phyloP scores from a whole-genome alignment of 2,888 invertebrate species.

The Marronus borbonicus region DNA sequence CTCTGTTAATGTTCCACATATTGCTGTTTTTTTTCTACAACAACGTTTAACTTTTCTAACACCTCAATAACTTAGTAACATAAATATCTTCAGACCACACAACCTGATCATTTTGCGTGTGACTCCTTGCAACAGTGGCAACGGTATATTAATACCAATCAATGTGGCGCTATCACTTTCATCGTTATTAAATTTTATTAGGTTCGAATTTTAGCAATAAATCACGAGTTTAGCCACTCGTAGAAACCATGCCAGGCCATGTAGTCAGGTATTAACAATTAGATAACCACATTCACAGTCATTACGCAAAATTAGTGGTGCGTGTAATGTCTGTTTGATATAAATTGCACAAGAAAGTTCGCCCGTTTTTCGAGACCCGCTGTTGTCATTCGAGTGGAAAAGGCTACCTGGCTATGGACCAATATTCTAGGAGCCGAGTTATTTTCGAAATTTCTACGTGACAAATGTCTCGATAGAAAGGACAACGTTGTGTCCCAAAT shows the following conservation, averaged over 20 bases:
- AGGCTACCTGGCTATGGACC: neutral
- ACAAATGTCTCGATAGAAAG: constrained; percentile 9
- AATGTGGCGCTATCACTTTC: neutral
- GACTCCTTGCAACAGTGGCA: too few relatives aligned
- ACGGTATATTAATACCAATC: neutral
- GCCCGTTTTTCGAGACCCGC: constrained; percentile 8
- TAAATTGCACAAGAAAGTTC: constrained; percentile 29
- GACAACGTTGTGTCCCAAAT: neutral
- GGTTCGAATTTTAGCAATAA: constrained; percentile 7
- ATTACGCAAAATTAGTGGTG: constrained; percentile 44
- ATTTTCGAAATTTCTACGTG: constrained; percentile 14
- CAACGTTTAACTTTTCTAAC: too few relatives aligned
- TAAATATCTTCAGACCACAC: too few relatives aligned
- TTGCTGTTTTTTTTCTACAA: too few relatives aligned
- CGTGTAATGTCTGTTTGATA: constrained; percentile 29
- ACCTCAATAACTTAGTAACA: too few relatives aligned
- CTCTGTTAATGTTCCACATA: too few relatives aligned
- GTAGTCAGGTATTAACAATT: constrained; percentile 31
- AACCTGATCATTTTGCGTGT: too few relatives aligned
- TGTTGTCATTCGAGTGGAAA: constrained; percentile 24
- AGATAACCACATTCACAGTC: constrained; percentile 33
- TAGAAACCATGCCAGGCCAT: constrained; percentile 6
- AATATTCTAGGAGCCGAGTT: neutral
- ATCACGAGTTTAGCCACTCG: constrained; percentile 15
- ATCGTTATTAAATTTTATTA: neutral